Evolutionary conservation across 2,797 vertebrate species (phyloP).

Genomic region (Ceyx erithaca): DNA sequence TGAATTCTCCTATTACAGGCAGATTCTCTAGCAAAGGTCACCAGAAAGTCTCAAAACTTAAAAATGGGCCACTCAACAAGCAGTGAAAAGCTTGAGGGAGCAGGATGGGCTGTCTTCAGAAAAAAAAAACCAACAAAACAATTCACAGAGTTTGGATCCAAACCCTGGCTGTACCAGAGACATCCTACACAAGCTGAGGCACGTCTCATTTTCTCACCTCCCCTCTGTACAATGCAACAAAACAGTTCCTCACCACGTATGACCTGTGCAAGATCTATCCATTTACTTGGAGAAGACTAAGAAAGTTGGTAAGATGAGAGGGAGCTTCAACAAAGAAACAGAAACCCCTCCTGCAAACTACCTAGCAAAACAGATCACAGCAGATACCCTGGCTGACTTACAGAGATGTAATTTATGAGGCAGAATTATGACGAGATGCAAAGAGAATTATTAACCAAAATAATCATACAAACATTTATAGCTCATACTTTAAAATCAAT

Average conservation of each 20-base stretch:
- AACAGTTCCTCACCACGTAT: not conserved
- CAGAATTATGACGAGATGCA: not conserved
- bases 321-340: not conserved
- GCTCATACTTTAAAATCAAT: constrained; percentile 5
- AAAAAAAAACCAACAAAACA: not conserved
- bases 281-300: not conserved
- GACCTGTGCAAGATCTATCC: not conserved
- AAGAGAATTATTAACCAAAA: constrained; percentile 10
- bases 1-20: not conserved
- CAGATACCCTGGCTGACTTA: not conserved
- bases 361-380: not conserved
- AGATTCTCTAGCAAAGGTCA: constrained; percentile 35
- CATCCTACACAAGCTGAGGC: not conserved
- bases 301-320: not conserved
- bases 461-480: not conserved
- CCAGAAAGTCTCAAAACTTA: not conserved
- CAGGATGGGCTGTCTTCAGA: not conserved
- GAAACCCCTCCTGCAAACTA: not conserved
- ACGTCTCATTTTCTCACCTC: not conserved
- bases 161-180: not conserved
- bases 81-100: not conserved
- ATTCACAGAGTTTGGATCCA: not conserved
- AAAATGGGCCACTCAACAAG: not conserved
- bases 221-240: not conserved
- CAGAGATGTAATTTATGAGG: not conserved